Conservation (phyloP, 2,888 invertebrate genomes). For the Syrphus vitripennis region DNA sequence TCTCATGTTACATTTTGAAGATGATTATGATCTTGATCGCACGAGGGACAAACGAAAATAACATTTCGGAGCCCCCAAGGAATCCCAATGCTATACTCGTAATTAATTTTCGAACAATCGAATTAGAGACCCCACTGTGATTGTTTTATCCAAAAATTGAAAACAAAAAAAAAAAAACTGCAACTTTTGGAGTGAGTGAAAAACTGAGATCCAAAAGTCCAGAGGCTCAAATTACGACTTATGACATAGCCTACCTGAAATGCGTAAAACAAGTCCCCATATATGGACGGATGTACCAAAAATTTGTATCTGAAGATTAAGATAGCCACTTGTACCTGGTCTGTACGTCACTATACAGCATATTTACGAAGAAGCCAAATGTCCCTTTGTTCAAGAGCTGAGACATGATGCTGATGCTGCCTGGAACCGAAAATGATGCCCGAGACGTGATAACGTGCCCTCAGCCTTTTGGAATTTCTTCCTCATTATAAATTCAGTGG, state of each 20-base stretch:
- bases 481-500: conserved; percentile 61
- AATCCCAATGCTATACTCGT: background rate
- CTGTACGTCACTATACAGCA: background rate
- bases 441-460: conserved; percentile 46
- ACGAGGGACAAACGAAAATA: conserved; percentile 25
- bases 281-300: conserved; percentile 8
- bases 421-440: conserved; percentile 39
- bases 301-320: conserved; percentile 32
- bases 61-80: background rate
- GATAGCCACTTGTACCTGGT: conserved; percentile 41
- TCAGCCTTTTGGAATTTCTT: conserved; percentile 53
- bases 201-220: background rate
- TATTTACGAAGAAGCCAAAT: background rate
- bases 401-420: background rate
- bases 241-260: conserved; percentile 47
- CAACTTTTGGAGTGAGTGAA: conserved; percentile 45
- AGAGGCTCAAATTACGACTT: conserved; percentile 59
- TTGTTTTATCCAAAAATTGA: conserved; percentile 12
- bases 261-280: conserved; percentile 49
- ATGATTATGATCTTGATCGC: conserved; percentile 57
- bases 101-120: conserved; percentile 62
- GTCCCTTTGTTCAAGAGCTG: conserved; percentile 33
- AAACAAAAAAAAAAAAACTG: conserved; percentile 19
- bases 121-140: conserved; percentile 66
- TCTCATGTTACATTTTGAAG: conserved; percentile 52